phyloP scores from a whole-genome alignment of 1,140 invertebrate species.

The Drosophila ohnishii region DNA sequence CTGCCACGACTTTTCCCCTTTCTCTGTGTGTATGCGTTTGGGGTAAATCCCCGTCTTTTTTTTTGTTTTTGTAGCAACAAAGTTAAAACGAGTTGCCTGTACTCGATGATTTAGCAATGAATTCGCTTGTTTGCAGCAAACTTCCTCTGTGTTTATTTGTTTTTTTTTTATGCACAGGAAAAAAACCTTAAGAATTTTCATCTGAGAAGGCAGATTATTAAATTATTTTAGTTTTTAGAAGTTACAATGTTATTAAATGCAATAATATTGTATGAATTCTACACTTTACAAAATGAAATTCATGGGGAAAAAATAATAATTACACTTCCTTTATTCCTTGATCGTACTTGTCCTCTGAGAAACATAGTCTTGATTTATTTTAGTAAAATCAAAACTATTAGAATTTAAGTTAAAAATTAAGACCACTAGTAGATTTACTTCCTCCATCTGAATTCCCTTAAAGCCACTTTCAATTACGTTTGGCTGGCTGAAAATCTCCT shows the following conservation, averaged over 20 bases:
- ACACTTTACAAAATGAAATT: not conserved
- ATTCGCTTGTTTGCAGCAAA: slow-evolving; percentile 38
- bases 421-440: no score
- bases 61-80: slow-evolving; percentile 28
- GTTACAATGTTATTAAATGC: no score
- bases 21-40: slow-evolving; percentile 9
- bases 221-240: no score
- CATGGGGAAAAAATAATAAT: no score
- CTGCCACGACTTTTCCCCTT: not conserved
- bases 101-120: slow-evolving; percentile 48
- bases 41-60: slow-evolving; percentile 33
- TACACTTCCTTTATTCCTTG: no score
- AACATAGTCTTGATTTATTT: no score
- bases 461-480: no score
- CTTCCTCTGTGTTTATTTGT: slow-evolving; percentile 17
- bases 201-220: no score
- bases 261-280: not conserved
- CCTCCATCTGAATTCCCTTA: no score
- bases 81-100: slow-evolving; percentile 60
- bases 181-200: not conserved
- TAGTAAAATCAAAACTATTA: not conserved
- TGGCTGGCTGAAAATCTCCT: not conserved
- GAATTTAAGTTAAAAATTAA: not conserved
- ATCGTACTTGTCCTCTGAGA: no score
- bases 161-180: slow-evolving; percentile 15